These are phyloP conservation scores for Drosophila prostipennis DNA, from an alignment of 2,888 invertebrate genomes.

Conservation along the genomic window DNA sequence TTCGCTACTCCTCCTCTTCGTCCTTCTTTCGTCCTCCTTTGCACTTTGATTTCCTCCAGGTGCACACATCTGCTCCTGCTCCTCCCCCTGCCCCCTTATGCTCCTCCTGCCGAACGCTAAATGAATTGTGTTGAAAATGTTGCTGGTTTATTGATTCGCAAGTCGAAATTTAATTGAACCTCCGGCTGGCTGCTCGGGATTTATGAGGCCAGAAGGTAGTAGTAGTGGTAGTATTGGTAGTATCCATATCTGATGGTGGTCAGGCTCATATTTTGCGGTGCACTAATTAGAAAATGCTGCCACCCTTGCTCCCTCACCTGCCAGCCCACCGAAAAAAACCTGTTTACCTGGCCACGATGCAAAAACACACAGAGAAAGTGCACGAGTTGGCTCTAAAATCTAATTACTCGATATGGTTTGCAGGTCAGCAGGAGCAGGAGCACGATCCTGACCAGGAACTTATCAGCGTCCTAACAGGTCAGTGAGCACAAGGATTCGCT, in stretches of 20 bases:
- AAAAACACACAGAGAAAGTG: conserved; percentile 47
- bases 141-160: conserved; percentile 77
- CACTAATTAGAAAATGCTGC: conserved; percentile 67
- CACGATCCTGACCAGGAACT: conserved; percentile 18
- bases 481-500: conserved; percentile 30
- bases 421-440: not conserved
- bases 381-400: conserved; percentile 62
- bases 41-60: conserved; percentile 41
- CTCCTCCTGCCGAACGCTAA: conserved; percentile 18
- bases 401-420: conserved; percentile 56
- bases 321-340: conserved; percentile 42
- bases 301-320: too few species aligned
- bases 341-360: conserved; percentile 55
- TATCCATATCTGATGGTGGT: conserved; percentile 29
- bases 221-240: conserved; percentile 1
- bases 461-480: conserved; percentile 62
- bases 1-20: not conserved
- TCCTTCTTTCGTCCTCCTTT: too few species aligned
- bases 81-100: not conserved
- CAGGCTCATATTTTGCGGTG: conserved; percentile 66
- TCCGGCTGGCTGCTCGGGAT: conserved; percentile 34
- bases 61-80: conserved; percentile 42
- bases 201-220: conserved; percentile 54
- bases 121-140: conserved; percentile 75
- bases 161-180: conserved; percentile 78